phyloP scores from a whole-genome alignment of 2,888 invertebrate genomes.

The Drosophila bunnanda region DNA sequence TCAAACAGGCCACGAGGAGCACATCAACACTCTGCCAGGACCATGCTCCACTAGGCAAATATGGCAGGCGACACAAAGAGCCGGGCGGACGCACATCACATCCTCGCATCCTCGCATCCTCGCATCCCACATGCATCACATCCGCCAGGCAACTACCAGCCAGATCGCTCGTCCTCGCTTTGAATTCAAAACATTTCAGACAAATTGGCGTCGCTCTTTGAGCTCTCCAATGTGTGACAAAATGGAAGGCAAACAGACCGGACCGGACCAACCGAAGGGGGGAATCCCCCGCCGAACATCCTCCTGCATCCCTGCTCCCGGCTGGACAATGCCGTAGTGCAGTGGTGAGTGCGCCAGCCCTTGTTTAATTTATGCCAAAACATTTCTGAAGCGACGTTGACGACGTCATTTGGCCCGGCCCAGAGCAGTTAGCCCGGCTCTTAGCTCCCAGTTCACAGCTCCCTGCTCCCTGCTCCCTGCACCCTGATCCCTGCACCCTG shows the following conservation, averaged over 20 bases:
- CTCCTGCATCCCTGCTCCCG: conserved; percentile 4
- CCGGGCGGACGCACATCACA: conserved; percentile 8
- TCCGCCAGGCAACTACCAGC: conserved; percentile 47
- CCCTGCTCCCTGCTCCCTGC: not conserved
- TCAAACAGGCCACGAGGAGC: conserved; percentile 40
- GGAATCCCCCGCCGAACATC: not conserved
- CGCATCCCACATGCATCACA: conserved; percentile 58
- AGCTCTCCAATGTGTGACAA: conserved; percentile 73
- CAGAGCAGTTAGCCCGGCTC: conserved; percentile 31
- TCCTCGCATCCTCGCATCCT: not conserved
- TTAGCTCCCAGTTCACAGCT: conserved; percentile 4
- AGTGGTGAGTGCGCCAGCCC: conserved; percentile 40
- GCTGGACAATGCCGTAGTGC: conserved; percentile 62
- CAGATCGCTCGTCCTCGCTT: conserved; percentile 52
- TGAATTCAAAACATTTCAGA: conserved; percentile 78
- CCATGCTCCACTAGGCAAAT: conserved; percentile 50
- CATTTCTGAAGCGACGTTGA: conserved; percentile 72
- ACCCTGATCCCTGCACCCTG: not conserved
- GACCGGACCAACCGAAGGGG: conserved; percentile 3
- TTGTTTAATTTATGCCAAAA: conserved; percentile 78
- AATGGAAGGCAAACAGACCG: conserved; percentile 73
- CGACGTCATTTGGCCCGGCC: conserved; percentile 67
- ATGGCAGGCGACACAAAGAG: conserved; percentile 49
- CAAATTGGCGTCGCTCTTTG: conserved; percentile 77
- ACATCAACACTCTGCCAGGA: conserved; percentile 38